Evolutionary conservation across 2,888 invertebrate genomes (phyloP), one percentile per base, ranked within the genome.

Genomic region (Tenthredo scrophulariae): DNA sequence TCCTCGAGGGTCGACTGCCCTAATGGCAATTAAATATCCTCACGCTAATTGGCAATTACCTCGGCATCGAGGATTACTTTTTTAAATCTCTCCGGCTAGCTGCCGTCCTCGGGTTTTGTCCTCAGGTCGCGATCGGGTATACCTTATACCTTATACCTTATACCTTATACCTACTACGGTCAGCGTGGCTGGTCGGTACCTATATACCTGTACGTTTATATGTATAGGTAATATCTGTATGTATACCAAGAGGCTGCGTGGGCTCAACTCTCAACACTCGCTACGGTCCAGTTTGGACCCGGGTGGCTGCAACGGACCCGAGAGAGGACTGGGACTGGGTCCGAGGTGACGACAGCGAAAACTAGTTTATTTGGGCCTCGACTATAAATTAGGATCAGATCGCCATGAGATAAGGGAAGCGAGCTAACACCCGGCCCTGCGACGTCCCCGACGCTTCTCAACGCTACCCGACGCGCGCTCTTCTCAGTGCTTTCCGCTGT

Each of bases 301-400:
- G 83, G 62, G 80, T 67, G 83, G 86, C 54, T 85, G 86, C 85
- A 85, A 86, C 86, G 86, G 86, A 85, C 83, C 50, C 43, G 22
- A 84, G 50, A 46, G 54, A n/a, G 50, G 85, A 85, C 79, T 40
- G 74, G 33, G 70, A 86, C 80, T 87, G 85, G 85, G 80, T 89
- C 87, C 88, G 91, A 93, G 91, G 93, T 93, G 93, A 93, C 93
- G 93, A 93, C 93, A 93, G 92, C 92, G 93, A 91, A 93, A 93
- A 93, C 93, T 93, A 93, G 93, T 93, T 93, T 93, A 93, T 93
- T 93, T 92, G 92, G 93, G 92, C 92, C 93, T 91, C 89, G 92
- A 92, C 93, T 93, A 93, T 93, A 93, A 93, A 93, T 93, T 93
- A 93, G 93, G 92, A 93, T 93, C 93, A 93, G 93, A 93, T 93